phyloP scores from a whole-genome alignment of 2,113 vertebrate genomes.

The Hiodon tergisus region DNA sequence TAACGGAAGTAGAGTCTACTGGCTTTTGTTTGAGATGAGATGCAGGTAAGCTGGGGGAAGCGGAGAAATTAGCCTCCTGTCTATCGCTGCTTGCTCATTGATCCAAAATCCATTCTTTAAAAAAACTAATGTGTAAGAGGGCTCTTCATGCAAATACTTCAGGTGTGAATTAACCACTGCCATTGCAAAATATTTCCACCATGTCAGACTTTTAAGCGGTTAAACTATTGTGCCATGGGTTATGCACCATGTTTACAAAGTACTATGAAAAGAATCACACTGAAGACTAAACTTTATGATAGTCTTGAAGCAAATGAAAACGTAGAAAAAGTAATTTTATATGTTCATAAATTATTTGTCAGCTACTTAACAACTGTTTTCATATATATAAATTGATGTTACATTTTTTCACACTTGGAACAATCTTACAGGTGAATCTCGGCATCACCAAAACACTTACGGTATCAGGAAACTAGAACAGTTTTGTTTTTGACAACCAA shows the following conservation, averaged over 20 bases:
- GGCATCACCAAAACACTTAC: constrained; percentile 9
- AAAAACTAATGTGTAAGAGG: background rate
- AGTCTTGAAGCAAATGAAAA: too few species aligned
- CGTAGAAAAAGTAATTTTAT: too few species aligned
- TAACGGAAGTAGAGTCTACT: too few species aligned
- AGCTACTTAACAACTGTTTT: background rate
- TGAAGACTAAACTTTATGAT: too few species aligned
- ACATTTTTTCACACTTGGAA: background rate
- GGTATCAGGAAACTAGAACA: constrained; percentile 17
- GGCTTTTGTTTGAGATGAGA: background rate
- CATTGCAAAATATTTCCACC: too few species aligned
- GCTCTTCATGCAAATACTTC: too few species aligned
- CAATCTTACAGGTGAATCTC: background rate
- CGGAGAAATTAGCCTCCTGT: background rate
- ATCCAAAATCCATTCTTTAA: background rate
- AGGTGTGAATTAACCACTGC: too few species aligned
- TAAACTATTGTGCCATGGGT: too few species aligned
- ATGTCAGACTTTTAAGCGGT: too few species aligned
- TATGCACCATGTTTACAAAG: too few species aligned
- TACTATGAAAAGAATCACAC: too few species aligned
- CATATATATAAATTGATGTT: background rate
- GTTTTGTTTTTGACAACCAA: constrained; percentile 24
- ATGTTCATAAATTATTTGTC: background rate
- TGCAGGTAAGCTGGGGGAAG: background rate
- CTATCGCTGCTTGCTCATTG: background rate